Conservation (phyloP, 2,888 invertebrate species). For the Apantesis nais region DNA sequence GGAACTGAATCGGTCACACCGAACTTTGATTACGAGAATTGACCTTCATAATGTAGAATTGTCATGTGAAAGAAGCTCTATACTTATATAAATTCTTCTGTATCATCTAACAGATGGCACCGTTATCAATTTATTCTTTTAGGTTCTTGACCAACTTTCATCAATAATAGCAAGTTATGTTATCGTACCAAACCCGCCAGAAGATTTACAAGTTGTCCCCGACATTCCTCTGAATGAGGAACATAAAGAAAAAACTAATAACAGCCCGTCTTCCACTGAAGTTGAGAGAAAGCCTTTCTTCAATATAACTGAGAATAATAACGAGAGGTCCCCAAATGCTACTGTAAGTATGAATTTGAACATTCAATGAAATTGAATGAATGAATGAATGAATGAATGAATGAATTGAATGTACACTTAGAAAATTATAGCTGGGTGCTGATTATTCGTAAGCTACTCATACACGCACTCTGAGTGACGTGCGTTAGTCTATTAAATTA, state of each 20-base stretch:
- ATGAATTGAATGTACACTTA: too few relatives aligned
- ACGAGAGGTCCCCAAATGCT: slow-evolving; percentile 62
- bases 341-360: slow-evolving; percentile 62
- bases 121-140: slow-evolving; percentile 21
- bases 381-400: too few relatives aligned
- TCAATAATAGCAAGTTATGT: slow-evolving; percentile 85
- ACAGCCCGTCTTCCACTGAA: slow-evolving; percentile 52
- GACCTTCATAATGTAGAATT: too few relatives aligned
- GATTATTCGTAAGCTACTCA: background rate
- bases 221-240: slow-evolving; percentile 77
- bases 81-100: too few relatives aligned
- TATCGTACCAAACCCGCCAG: slow-evolving; percentile 73
- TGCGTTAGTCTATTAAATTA: background rate
- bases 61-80: too few relatives aligned
- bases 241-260: slow-evolving; percentile 52
- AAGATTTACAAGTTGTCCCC: slow-evolving; percentile 86
- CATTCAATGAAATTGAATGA: too few relatives aligned
- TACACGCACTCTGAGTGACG: background rate
- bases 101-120: background rate
- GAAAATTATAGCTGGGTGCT: too few relatives aligned
- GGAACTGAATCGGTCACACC: too few relatives aligned
- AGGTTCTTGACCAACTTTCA: slow-evolving; percentile 85
- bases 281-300: slow-evolving; percentile 65
- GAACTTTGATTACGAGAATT: too few relatives aligned
- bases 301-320: slow-evolving; percentile 55